Evolutionary conservation across 2,113 vertebrate genomes (phyloP).

Genomic region (Pan troglodytes): NHGRI_mPanTro3-v2.1_pri NC_072398.2:43200001-43200500

Average conservation of each 20-base stretch:
- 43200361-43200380: not conserved
- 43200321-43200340: not conserved
- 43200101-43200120: not conserved
- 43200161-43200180: not conserved
- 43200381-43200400: not conserved
- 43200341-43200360: not conserved
- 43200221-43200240: not conserved
- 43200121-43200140: not conserved
- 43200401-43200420: not conserved
- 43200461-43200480: not conserved
- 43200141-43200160: not conserved
- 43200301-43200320: not conserved
- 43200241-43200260: not conserved
- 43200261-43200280: not conserved
- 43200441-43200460: not conserved
- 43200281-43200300: not conserved
- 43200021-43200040: not conserved
- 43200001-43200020: not conserved
- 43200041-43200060: not conserved
- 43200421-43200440: not conserved
- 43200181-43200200: not conserved
- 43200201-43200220: not conserved
- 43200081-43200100: not conserved
- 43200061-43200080: not conserved
- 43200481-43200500: not conserved